phyloP scores from a whole-genome alignment of 2,113 vertebrate genomes.

The Callipepla squamata region DNA sequence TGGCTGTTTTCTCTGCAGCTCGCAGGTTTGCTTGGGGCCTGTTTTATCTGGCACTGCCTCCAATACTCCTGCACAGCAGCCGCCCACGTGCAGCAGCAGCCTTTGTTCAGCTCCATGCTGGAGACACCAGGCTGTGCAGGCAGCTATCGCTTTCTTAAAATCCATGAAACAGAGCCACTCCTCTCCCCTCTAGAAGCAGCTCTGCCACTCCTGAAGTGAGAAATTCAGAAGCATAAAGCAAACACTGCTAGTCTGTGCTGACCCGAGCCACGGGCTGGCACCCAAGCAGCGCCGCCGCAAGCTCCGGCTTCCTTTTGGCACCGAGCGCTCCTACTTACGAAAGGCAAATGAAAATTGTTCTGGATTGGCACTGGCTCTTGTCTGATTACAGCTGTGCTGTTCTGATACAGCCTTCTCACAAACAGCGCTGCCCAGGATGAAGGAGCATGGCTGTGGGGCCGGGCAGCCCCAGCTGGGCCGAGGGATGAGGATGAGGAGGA shows the following conservation, averaged over 20 bases:
- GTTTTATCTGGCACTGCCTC: not conserved
- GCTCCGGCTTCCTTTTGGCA: conserved; percentile 42
- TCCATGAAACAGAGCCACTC: conserved; percentile 23
- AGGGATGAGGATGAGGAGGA: not conserved
- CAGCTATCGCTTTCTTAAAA: not conserved
- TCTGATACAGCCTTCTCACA: not conserved
- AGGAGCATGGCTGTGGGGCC: not conserved
- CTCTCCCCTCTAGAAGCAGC: not conserved
- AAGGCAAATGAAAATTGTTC: conserved; percentile 32
- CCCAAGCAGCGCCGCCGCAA: not conserved
- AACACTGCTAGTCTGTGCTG: conserved; percentile 30
- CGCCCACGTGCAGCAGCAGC: not conserved
- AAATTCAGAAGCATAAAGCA: conserved; percentile 10
- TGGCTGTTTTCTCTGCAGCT: not conserved
- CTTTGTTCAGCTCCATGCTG: not conserved
- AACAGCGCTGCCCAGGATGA: not conserved
- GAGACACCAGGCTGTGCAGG: not conserved
- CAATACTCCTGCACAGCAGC: not conserved
- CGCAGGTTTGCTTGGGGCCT: not conserved
- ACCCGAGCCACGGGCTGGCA: not conserved
- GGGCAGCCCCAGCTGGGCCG: not conserved
- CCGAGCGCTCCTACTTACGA: accelerated
- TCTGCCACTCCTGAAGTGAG: conserved; percentile 10
- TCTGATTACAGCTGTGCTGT: not conserved
- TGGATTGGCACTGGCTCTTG: conserved; percentile 7